These are phyloP conservation scores for Drosophila melanosoma DNA, from an alignment of 2,888 invertebrate genomes.

Conservation along the genomic window DNA sequence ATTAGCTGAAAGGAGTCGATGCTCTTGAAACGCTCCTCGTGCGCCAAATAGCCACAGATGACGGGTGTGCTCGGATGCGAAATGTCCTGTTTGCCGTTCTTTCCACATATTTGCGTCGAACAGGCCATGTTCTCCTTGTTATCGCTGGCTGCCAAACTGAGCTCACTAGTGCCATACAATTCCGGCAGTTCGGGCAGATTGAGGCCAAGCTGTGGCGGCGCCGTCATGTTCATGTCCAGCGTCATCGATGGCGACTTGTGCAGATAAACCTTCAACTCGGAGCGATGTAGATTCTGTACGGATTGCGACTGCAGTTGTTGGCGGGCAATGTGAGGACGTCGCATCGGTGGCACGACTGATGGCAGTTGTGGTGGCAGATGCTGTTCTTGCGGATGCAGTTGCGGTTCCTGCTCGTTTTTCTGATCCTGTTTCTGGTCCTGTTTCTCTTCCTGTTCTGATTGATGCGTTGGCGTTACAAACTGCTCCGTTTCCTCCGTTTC, in stretches of 20 bases:
- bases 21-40: slow-evolving; percentile 78
- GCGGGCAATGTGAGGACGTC: slow-evolving; percentile 50
- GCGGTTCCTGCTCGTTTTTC: neutral
- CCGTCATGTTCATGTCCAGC: slow-evolving; percentile 70
- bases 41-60: slow-evolving; percentile 53
- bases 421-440: neutral
- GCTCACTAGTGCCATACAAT: slow-evolving; percentile 68
- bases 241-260: slow-evolving; percentile 83
- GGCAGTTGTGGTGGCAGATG: neutral
- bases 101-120: neutral
- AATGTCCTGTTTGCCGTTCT: neutral
- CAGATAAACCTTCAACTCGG: slow-evolving; percentile 82
- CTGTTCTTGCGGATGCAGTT: slow-evolving; percentile 19
- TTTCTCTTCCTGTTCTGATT: slow-evolving; percentile 35
- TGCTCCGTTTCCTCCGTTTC: slow-evolving; percentile 33
- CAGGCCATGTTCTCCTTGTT: slow-evolving; percentile 76
- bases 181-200: slow-evolving; percentile 77
- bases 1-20: slow-evolving; percentile 73
- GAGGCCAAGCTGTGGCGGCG: slow-evolving; percentile 67
- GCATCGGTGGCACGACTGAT: slow-evolving; percentile 19
- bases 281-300: slow-evolving; percentile 82
- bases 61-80: neutral
- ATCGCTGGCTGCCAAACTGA: slow-evolving; percentile 66
- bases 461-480: slow-evolving; percentile 49
- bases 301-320: slow-evolving; percentile 82